phyloP scores from a whole-genome alignment of 1,140 invertebrate genomes.

The Zaprionus nigranus region DNA sequence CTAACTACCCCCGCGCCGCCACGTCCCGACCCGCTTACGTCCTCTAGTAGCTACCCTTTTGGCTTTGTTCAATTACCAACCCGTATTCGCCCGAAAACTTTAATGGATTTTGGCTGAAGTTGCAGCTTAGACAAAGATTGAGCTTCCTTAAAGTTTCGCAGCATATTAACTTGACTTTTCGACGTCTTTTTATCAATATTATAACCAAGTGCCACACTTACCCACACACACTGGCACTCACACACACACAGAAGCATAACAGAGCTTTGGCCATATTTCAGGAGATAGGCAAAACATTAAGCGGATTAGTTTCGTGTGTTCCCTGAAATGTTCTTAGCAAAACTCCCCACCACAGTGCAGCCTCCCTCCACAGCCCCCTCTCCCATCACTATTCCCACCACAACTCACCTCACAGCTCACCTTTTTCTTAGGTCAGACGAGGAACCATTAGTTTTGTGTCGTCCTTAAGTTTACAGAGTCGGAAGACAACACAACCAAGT shows the following conservation, averaged over 20 bases:
- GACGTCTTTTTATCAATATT: constrained; percentile 48
- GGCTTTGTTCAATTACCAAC: constrained; percentile 32
- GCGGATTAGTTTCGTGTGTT: constrained; percentile 70
- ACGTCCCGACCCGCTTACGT: no score
- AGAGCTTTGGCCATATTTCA: constrained; percentile 60
- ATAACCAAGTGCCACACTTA: constrained; percentile 43
- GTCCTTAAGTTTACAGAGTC: constrained; percentile 34
- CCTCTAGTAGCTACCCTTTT: not conserved
- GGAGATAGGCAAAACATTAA: constrained; percentile 78
- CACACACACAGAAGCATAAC: constrained; percentile 3
- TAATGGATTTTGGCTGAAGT: constrained; percentile 33
- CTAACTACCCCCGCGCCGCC: not conserved
- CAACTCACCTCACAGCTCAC: constrained; percentile 10
- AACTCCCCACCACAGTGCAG: not conserved
- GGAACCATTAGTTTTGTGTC: constrained; percentile 70
- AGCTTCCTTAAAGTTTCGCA: constrained; percentile 12
- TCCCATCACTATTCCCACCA: no score
- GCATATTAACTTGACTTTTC: constrained; percentile 42
- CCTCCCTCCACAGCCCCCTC: not conserved
- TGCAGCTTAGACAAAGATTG: constrained; percentile 17
- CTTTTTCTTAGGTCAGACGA: constrained; percentile 45
- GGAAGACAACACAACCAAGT: not conserved
- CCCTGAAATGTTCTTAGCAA: constrained; percentile 18
- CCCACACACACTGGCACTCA: no score
- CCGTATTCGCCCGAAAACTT: constrained; percentile 38